Conservation (phyloP, 2,797 vertebrate species). For the Gila robusta region DNA sequence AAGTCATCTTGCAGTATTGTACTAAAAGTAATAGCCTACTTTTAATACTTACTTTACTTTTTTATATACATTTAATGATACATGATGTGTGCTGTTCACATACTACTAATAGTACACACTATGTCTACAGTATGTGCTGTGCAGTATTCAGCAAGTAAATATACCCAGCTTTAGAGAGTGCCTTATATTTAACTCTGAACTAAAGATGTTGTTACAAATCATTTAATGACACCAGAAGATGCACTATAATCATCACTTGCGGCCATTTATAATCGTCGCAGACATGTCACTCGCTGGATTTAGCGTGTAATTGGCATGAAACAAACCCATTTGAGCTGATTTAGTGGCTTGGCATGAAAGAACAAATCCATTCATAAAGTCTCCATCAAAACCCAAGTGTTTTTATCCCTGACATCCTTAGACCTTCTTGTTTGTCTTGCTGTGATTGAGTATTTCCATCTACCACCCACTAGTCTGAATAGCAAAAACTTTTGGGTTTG, state of each 20-base stretch:
- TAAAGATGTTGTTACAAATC: slow-evolving; percentile 28
- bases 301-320: slow-evolving; percentile 25
- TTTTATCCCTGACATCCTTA: slow-evolving; percentile 39
- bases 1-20: neutral
- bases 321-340: slow-evolving; percentile 44
- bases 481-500: slow-evolving; percentile 54
- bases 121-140: neutral
- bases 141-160: neutral
- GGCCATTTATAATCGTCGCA: slow-evolving; percentile 40
- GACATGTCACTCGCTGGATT: slow-evolving; percentile 40
- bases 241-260: slow-evolving; percentile 21
- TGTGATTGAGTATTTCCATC: slow-evolving; percentile 56
- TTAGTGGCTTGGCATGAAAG: slow-evolving; percentile 6
- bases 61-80: neutral
- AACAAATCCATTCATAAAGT: slow-evolving; percentile 17
- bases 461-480: slow-evolving; percentile 58
- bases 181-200: slow-evolving; percentile 26
- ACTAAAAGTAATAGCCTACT: neutral
- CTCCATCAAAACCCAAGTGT: neutral
- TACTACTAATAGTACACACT: neutral
- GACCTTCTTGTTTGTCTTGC: slow-evolving; percentile 40
- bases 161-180: neutral
- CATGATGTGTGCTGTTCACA: neutral
- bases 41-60: neutral
- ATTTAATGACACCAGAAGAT: slow-evolving; percentile 32